Evolutionary conservation across 2,797 vertebrate species (phyloP), one percentile per base, ranked within the genome.

Genomic region (Saxicola maurus): DNA sequence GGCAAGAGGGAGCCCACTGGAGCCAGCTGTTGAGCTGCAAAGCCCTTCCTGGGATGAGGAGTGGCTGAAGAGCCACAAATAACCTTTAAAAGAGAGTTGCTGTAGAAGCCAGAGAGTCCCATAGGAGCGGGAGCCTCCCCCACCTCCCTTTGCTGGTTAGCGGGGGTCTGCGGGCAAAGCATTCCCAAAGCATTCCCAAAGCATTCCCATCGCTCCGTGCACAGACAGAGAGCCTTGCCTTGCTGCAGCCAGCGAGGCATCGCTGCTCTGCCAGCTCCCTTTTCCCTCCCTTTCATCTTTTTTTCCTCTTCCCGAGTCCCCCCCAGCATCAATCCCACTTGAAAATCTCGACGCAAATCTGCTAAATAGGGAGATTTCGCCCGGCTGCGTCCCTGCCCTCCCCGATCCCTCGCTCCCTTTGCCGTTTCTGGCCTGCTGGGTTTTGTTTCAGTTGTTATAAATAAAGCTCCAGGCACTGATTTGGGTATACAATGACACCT

Each of bases 401-500:
- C 64, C 72, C 0, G 19, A 3, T 83, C 81, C 64, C 76, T 89
- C 35, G 0, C 87, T 69, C 78, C 61, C 65, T 92, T 82, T 35
- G 60, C 89, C 9, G 82, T 87, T 89, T 84, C 91, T 96, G 82
- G 87, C 95, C 93, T 91, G 94, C 93, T 93, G 96, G 92, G 94
- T 92, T 95, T 95, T 94, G 92, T 96, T 96, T 96, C 96, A 97
- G 96, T 97, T 97, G 97, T 97, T 96, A 96, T 96, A 97, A 97
- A 96, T 93, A 95, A 95, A 94, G 95, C 93, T 96, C 84, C 86
- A 93, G 92, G 95, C 95, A 96, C 96, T 97, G 97, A 97, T 98
- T 98, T 98, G 97, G 97, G 97, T 97, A 96, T 96, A 96, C 97
- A 96, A 97, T 97, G 97, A 97, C 97, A 97, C 96, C 97, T 97